These are phyloP conservation scores for Neodontobutis hainanensis DNA, from an alignment of 2,113 vertebrate species.

Conservation along the genomic window DNA sequence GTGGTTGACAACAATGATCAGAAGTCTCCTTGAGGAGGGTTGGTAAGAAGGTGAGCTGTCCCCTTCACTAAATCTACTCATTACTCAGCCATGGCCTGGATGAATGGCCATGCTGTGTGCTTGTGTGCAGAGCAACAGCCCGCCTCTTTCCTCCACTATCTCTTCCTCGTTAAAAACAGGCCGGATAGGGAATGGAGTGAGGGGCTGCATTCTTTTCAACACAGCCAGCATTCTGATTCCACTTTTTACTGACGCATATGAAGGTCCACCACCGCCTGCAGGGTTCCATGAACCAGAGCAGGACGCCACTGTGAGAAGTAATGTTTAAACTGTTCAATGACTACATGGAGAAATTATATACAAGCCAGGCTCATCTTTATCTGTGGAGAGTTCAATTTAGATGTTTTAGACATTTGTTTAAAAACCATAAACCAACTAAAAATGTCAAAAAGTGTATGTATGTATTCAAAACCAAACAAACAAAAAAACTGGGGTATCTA, in stretches of 20 bases:
- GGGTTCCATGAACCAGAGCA: too few species aligned
- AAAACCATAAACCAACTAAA: too few species aligned
- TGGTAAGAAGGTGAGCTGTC: slow-evolving; percentile 78
- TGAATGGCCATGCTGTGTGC: slow-evolving; percentile 55
- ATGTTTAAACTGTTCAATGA: too few species aligned
- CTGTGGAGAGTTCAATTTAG: slow-evolving; percentile 4
- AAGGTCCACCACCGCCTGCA: not conserved
- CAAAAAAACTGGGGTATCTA: too few species aligned
- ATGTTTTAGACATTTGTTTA: too few species aligned
- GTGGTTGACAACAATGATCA: slow-evolving; percentile 76
- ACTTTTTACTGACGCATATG: slow-evolving; percentile 29
- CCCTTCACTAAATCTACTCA: slow-evolving; percentile 74
- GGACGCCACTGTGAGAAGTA: too few species aligned
- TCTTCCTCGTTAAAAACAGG: slow-evolving; percentile 26
- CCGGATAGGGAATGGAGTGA: slow-evolving; percentile 33
- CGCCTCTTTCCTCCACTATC: slow-evolving; percentile 7
- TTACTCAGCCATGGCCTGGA: slow-evolving; percentile 69
- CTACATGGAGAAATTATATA: too few species aligned
- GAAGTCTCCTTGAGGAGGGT: slow-evolving; percentile 76
- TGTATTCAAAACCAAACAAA: too few species aligned
- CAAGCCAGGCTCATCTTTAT: slow-evolving; percentile 21
- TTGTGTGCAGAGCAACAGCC: slow-evolving; percentile 3
- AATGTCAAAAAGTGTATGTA: too few species aligned
- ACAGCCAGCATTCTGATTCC: slow-evolving; percentile 52
- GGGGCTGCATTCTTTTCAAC: slow-evolving; percentile 43